Base-by-base conservation (phyloP, 2,888 invertebrate genomes). In the Frankliniella fusca region DNA sequence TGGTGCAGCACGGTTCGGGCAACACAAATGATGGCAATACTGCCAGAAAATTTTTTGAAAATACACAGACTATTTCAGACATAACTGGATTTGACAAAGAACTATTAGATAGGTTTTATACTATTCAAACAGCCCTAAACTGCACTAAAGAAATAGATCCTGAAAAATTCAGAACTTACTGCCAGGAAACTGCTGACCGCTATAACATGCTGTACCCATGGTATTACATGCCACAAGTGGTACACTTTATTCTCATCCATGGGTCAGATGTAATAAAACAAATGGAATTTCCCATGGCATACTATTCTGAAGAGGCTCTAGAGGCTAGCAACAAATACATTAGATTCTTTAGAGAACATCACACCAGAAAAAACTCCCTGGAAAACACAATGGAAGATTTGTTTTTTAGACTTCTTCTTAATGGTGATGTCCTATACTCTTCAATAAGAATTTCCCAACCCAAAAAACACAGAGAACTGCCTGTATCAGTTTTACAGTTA, bases 41-140 rank as follows among this genome's bases (percentile, higher is more conserved):
- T 0, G 27, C 81, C 81, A 83, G 87, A 82, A 84, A 86, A 82
- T 87, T 87, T 85, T 87, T 87, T 85, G 84, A 84, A 23, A 81
- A 87, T 83, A 85, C 86, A 3, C 82, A 86, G 83, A 61, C 84
- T 82, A 83, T 85, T 81, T 84, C 87, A 61, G 84, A 85, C 83
- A 87, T 87, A 49, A 87, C 87, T 80, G 86, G 86, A 0, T 82
- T 87, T n/a, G 83, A 84, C 81, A 80, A 61, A 80, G 48, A 81
- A 15, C 27, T 84, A n/a, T 82, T 85, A 10, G 48, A 79, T 18
- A n/a, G 83, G 27, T 84, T 83, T 61, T 61, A 50, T 48, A 80
- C 81, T 48, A 83, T 84, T 80, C 80, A 82, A 28, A 28, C 80
- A 81, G 81, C 79, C 48, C 80, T 84, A 48, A 23, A 82, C 11